A percentile compares a stretch with the other conserved stretches of the same genome.
Conservation (phyloP, 2,888 invertebrate species). For the Nemurella pictetii region DNA sequence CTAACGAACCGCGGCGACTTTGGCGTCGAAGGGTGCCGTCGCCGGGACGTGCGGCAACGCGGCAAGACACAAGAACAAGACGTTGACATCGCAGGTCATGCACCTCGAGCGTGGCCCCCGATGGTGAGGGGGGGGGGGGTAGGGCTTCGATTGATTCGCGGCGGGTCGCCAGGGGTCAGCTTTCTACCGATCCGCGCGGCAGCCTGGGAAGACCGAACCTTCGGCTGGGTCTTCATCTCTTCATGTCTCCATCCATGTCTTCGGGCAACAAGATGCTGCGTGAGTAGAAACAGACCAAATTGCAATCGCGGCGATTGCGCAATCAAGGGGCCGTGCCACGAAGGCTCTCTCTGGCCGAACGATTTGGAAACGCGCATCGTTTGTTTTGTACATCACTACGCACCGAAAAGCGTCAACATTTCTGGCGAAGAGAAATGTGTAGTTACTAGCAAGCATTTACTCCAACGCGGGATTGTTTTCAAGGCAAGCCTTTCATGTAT, state of each 20-base stretch:
- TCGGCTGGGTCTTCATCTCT: no score
- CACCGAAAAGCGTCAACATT: background rate
- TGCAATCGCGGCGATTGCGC: background rate
- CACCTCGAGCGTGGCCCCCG: background rate
- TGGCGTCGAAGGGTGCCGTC: background rate
- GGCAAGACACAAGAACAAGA: no score
- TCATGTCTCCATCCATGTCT: no score
- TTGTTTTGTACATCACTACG: background rate
- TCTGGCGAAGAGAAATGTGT: background rate
- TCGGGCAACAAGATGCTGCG: background rate
- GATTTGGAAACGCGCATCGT: background rate
- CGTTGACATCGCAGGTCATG: background rate
- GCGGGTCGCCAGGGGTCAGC: background rate
- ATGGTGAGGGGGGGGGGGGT: background rate
- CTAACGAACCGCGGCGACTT: background rate
- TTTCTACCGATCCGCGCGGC: background rate
- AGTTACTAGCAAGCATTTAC: background rate
- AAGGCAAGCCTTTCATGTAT: no score
- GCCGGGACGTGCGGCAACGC: background rate
- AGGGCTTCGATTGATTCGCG: background rate
- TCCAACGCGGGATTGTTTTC: background rate
- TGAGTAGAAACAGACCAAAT: background rate
- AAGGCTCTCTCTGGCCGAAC: background rate
- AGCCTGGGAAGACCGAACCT: background rate
- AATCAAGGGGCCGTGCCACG: background rate